Evolutionary conservation across 2,113 vertebrate species (phyloP), one percentile per base, ranked within the genome.

Genomic region (Gnathonemus echidnorhynchus): DNA sequence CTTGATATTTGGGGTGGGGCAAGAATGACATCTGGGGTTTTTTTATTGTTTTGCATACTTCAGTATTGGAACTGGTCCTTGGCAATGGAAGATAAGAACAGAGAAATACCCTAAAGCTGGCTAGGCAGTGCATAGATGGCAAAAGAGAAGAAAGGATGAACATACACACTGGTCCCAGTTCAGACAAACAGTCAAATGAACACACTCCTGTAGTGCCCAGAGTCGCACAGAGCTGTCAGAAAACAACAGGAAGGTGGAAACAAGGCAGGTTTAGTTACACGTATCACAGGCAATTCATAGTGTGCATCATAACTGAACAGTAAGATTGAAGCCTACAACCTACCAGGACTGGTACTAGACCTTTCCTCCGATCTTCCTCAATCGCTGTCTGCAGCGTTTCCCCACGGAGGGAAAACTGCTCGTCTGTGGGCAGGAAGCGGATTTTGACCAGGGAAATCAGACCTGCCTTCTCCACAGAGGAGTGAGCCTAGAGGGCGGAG

Each of bases 131-230:
- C 62, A 27, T 11, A 27, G n/a, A 70, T 31, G 9, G n/a, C 62
- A 27, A 31, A 27, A 8, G 56, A 77, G 13, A 58, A 87, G 35
- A 19, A 52, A 83, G 39, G 49, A 42, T 62, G 88, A 58, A 97
- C 98, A 92, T 95, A 99, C 98, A 99, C 89, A 99, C 91, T 77
- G 97, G 97, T 86, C 98, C 98, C 90, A 99, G 93, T 93, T 99
- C 98, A 53, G 96, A 94, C 21, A 99, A 95, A 89, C 90, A 96
- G 94, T 99, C 98, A 84, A 99, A 99, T 50, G 98, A 97, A 93
- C 98, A 99, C 58, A 98, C 97, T n/a, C 97, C 98, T 1, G 98
- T 99, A 15, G 98, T 98, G 87, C 98, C 98, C 89, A 99, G 92
- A 24, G 98, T 99, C 35, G 97, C 97, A 93, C 98, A 99, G 48